A percentile compares a stretch with the other conserved stretches of the same genome.
Evolutionary conservation across 2,888 invertebrate genomes (phyloP).

Genomic region (Platerodrilus igneus): DNA sequence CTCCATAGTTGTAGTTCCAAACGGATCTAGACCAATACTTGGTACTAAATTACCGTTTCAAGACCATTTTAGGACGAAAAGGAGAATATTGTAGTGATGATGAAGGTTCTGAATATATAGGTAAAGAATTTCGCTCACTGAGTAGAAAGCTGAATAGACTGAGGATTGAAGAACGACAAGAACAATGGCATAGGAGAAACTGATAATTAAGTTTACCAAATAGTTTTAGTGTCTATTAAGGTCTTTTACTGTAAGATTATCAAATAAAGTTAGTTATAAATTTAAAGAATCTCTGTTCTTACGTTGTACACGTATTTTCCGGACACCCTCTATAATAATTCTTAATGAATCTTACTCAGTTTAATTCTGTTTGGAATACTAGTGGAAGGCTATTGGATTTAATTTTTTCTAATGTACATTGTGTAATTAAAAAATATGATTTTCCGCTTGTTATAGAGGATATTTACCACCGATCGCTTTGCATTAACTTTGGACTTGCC

Average conservation of each 20-base stretch:
- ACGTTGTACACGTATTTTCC: too few species aligned
- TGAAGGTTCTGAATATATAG: slow-evolving; percentile 26
- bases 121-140: slow-evolving; percentile 32
- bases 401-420: too few species aligned
- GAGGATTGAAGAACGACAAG: slow-evolving; percentile 31
- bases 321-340: too few species aligned
- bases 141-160: slow-evolving; percentile 32
- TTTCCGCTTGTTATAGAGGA: too few species aligned
- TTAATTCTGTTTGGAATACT: too few species aligned
- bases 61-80: slow-evolving; percentile 35
- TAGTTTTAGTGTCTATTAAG: too few species aligned
- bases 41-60: slow-evolving; percentile 32
- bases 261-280: neutral
- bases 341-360: too few species aligned
- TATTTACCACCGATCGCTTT: too few species aligned
- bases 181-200: slow-evolving; percentile 23
- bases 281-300: too few species aligned
- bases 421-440: too few species aligned
- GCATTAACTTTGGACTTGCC: too few species aligned
- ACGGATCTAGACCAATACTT: slow-evolving; percentile 21
- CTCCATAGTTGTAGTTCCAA: slow-evolving; percentile 23
- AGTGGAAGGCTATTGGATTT: too few species aligned
- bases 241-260: neutral
- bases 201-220: slow-evolving; percentile 1
- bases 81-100: slow-evolving; percentile 24